Base-by-base conservation (phyloP, 2,113 vertebrate species). In the Chamaea fasciata region DNA sequence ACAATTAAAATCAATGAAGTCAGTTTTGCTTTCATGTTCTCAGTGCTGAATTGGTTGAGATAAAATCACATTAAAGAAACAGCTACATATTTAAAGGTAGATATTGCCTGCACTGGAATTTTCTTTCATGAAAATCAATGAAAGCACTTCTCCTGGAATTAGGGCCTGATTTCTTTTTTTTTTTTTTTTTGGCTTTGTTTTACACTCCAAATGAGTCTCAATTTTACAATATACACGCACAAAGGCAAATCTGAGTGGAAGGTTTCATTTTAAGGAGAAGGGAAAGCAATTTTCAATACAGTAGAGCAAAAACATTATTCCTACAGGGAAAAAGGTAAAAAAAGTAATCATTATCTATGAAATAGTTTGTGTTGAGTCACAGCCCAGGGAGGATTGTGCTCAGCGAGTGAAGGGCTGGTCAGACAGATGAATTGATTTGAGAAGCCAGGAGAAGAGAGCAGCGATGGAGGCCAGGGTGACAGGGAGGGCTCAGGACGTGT, bases 1-100 rank as follows among this genome's bases (percentile, higher is more conserved):
- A 65, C 96, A 96, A 96, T 94, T 94, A 95, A 94, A 96, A 93
- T 94, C 94, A 93, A 94, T 94, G 90, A 86, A 96, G 92, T 89
- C 92, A 81, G 80, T 81, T 95, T 86, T 74, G 88, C 94, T 93
- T 95, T 96, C 92, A 81, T 89, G 92, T 95, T 95, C 90, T 81
- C 8, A 0, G 52, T 59, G 76, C 85, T 74, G 90, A 95, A 96
- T 56, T 3, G 19, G 88, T 92, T 21, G 71, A 94, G 95, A 96
- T 96, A 95, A 95, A 95, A 96, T 97, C 94, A 71, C 76, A 88
- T 96, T 94, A 96, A 80, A 86, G 93, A 75, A 94, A 83, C 71
- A 89, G 95, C 55, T 93, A 90, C 77, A 81, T 84, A 90, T 93
- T 88, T 87, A 86, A 95, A 89, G 68, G 52, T 92, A 93, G 79